Base-by-base conservation (phyloP, 2,797 vertebrate genomes). In the Mormyrus proboscirostris region DNA sequence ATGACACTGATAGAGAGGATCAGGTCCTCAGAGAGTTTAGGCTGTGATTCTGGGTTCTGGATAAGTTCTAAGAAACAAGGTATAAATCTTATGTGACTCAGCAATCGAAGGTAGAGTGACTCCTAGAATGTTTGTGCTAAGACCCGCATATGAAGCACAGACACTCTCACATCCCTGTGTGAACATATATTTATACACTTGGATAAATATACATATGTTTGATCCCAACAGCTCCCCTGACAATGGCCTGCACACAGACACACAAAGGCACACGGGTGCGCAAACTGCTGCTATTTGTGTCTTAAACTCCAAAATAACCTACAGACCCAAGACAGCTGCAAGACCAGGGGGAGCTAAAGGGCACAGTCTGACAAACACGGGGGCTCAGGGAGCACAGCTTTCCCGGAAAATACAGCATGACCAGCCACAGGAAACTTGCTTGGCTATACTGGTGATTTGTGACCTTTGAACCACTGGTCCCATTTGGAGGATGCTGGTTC, bases 271-370 rank as follows among this genome's bases (percentile, higher is more conserved):
- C 88, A 82, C 16, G 0, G 88, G 89, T 4, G 19, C 8, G 3
- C n/a, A 91, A 91, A 92, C 95, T 94, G 93, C 91, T 94, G 93
- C 92, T 91, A 92, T 93, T 94, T 91, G 57, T 89, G 91, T 93
- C 89, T 83, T 33, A 90, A 90, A 57, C 90, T 84, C 90, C 55
- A 91, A 84, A 94, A 91, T 91, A 91, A 92, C 93, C 16, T 89
- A 90, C 89, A 90, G 53, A 7, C 57, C 3, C n/a, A 38, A 87
- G 92, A 94, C 94, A 94, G 94, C 94, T 95, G 94, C 91, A 89
- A 89, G 87, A 59, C 84, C 65, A 89, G 57, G 91, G 87, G 91
- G 82, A 89, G 73, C 79, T 89, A 88, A 91, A 93, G 91, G 90
- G 50, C 90, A 92, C 87, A 16, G 1, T 38, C 82, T 6, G 19